Evolutionary conservation across 2,113 vertebrate species (phyloP), one percentile per base, ranked within the genome.

Genomic region (Malurus cyaneus): DNA sequence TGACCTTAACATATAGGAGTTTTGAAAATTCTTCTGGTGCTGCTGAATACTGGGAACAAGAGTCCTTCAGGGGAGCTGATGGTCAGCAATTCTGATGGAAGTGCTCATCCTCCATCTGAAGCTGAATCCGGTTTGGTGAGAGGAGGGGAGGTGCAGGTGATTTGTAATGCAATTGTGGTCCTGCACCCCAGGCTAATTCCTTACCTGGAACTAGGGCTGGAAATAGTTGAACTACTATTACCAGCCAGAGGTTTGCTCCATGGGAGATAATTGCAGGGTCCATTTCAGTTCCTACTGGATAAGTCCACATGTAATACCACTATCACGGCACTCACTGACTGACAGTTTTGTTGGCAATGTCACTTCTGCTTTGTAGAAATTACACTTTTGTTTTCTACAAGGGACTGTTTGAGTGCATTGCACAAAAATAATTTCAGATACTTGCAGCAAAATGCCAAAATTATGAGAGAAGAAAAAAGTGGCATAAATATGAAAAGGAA

Each of bases 141-240:
- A 78, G 66, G 31, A 89, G 56, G 64, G 91, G 83, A 82, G 88
- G 71, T 62, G 76, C 56, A 72, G 78, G 71, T 86, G 80, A 74
- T 81, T 36, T 83, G 92, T 86, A 72, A 90, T 34, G 64, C 1
- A 17, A 41, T 90, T 0, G 0, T 71, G 86, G 72, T 88, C 76
- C 69, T 67, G 71, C 76, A 95, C 94, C 90, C 60, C 31, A 1
- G 94, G 94, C 92, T 92, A 94, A 96, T 96, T 95, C 90, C 92
- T 92, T 67, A 84, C 32, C 79, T 92, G 86, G 70, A 70, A 67
- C 76, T 70, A 79, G 9, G 69, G 71, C 88, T 94, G 94, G 76
- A 84, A 96, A 70, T 29, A 64, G 82, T 25, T 80, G 71, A 71
- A 78, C 78, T 65, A 8, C 66, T 62, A 3, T 66, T 32, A n/a